These are phyloP conservation scores for Heliconius hortense DNA, from an alignment of 2,888 invertebrate genomes.

Conservation along the genomic window DNA sequence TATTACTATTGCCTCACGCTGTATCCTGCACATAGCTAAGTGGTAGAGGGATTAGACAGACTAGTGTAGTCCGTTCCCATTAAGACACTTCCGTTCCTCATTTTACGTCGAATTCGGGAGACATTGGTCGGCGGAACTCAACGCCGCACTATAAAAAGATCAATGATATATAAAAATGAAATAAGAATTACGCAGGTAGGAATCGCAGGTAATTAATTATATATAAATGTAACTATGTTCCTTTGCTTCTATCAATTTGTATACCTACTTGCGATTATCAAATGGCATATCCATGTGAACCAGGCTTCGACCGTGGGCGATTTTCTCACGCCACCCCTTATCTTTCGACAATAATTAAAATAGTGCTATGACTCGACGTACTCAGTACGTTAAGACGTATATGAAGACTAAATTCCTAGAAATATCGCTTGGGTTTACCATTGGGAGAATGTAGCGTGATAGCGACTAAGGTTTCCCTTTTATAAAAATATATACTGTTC, in stretches of 20 bases:
- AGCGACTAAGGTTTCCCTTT: neutral
- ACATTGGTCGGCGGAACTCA: too few relatives aligned
- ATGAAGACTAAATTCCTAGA: slow-evolving; percentile 15
- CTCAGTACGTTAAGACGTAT: slow-evolving; percentile 45
- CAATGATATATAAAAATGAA: neutral
- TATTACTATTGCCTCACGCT: too few relatives aligned
- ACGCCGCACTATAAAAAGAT: too few relatives aligned
- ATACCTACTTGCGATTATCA: slow-evolving; percentile 8
- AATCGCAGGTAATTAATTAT: too few relatives aligned
- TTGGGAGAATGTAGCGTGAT: neutral
- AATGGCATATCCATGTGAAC: slow-evolving; percentile 39
- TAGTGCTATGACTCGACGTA: slow-evolving; percentile 53
- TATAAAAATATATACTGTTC: neutral
- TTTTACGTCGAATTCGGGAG: too few relatives aligned
- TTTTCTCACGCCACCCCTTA: slow-evolving; percentile 67
- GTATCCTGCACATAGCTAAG: too few relatives aligned
- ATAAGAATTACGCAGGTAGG: too few relatives aligned
- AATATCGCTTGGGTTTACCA: slow-evolving; percentile 11
- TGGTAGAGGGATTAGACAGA: too few relatives aligned
- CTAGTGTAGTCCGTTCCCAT: too few relatives aligned
- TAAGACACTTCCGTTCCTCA: too few relatives aligned
- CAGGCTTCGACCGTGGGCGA: slow-evolving; percentile 49
- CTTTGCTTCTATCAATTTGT: slow-evolving; percentile 2
- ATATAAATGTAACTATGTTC: neutral
- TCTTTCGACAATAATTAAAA: slow-evolving; percentile 56